Evolutionary conservation across 2,797 vertebrate genomes (phyloP).

Genomic region (Lepus oiostolus): DNA sequence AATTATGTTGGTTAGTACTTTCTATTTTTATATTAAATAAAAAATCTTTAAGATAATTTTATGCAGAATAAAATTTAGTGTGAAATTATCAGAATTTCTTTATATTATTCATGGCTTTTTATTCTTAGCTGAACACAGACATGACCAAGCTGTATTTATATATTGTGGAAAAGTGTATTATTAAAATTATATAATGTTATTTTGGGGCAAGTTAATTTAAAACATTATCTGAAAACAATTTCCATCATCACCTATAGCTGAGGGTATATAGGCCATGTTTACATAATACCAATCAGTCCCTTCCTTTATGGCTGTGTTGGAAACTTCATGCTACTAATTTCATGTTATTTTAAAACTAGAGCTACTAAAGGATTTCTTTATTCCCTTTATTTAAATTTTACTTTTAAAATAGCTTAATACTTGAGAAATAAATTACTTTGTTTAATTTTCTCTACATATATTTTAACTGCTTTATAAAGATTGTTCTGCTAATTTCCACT

Average conservation of each 20-base stretch:
- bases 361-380: not conserved
- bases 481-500: not conserved
- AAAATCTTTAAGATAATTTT: constrained; percentile 46
- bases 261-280: not conserved
- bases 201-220: constrained; percentile 47
- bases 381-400: constrained; percentile 45
- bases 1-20: constrained; percentile 46
- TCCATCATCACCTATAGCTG: not conserved
- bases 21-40: constrained; percentile 47
- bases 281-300: not conserved
- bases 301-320: not conserved
- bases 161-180: not conserved
- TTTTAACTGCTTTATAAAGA: constrained; percentile 55
- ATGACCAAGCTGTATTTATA: not conserved
- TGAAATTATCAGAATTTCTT: constrained; percentile 55
- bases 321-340: not conserved
- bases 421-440: constrained; percentile 6
- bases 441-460: not conserved
- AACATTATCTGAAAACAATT: constrained; percentile 41
- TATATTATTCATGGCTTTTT: constrained; percentile 42
- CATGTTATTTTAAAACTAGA: constrained; percentile 53
- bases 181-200: constrained; percentile 8
- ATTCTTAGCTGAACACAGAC: constrained; percentile 50
- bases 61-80: constrained; percentile 50
- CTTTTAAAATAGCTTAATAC: constrained; percentile 42